phyloP scores from a whole-genome alignment of 2,888 invertebrate genomes.

The Dynastes maya region DNA sequence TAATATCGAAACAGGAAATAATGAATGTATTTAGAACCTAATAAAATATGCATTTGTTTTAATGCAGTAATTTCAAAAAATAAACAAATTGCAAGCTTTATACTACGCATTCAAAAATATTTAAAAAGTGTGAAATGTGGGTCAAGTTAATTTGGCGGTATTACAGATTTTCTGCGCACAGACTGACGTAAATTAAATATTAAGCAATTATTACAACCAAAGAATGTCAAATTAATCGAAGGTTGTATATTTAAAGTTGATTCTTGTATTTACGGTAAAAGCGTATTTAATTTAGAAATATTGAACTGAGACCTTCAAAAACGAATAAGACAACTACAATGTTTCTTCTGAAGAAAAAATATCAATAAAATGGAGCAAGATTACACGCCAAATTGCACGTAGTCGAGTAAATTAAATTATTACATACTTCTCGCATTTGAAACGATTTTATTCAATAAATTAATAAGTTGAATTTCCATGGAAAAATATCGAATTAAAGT shows the following conservation, averaged over 20 bases:
- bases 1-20: background rate
- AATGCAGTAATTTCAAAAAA: background rate
- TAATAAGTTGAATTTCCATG: too few species aligned
- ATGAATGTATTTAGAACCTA: background rate
- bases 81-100: background rate
- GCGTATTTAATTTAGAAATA: slow-evolving; percentile 1
- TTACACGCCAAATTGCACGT: background rate
- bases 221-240: slow-evolving; percentile 35
- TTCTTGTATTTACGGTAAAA: background rate
- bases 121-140: slow-evolving; percentile 24
- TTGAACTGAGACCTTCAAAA: background rate
- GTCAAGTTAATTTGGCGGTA: slow-evolving; percentile 36
- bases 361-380: too few species aligned
- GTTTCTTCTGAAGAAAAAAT: too few species aligned
- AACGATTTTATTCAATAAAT: too few species aligned
- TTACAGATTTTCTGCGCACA: background rate
- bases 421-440: too few species aligned
- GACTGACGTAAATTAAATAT: slow-evolving; percentile 17
- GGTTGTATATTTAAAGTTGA: slow-evolving; percentile 5
- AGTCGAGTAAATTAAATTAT: too few species aligned
- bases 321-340: background rate
- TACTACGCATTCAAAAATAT: background rate
- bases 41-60: background rate
- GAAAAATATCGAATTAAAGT: too few species aligned
- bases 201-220: slow-evolving; percentile 20